A percentile compares a stretch with the other conserved stretches of the same genome.
Conservation (phyloP, 2,797 vertebrate genomes). For the Malurus leucopterus region DNA sequence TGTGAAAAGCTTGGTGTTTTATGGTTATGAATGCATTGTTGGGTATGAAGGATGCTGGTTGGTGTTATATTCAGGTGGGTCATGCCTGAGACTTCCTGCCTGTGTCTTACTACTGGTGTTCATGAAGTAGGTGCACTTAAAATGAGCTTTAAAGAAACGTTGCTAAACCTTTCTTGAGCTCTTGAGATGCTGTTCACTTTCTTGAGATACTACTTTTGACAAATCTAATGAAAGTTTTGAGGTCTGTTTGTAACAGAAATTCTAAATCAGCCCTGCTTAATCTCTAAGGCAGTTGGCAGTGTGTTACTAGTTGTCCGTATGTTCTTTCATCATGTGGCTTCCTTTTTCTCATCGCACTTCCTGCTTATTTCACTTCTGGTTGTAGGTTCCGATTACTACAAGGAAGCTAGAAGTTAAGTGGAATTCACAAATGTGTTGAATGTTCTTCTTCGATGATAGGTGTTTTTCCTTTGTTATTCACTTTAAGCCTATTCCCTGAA, state of each 20-base stretch:
- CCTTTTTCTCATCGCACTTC: constrained; percentile 39
- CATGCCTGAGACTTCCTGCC: not conserved
- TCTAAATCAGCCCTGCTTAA: not conserved
- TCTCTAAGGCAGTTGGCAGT: not conserved
- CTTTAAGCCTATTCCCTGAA: constrained; percentile 8
- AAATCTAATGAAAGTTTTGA: not conserved
- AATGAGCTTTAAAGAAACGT: not conserved
- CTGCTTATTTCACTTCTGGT: constrained; percentile 37
- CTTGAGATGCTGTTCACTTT: not conserved
- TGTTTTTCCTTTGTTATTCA: not conserved
- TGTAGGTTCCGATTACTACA: not conserved
- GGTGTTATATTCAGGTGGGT: not conserved
- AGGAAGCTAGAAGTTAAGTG: not conserved
- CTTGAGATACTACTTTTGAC: not conserved
- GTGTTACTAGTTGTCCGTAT: not conserved
- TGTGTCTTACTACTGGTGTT: not conserved
- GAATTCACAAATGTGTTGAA: not conserved
- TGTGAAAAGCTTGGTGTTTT: not conserved
- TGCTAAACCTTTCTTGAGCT: not conserved
- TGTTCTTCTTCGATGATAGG: not conserved
- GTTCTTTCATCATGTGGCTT: constrained; percentile 37
- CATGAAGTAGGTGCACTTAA: not conserved
- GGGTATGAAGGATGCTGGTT: not conserved
- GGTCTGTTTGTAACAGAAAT: not conserved
- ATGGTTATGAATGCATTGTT: not conserved